Percentiles rank a stretch among this genome's conserved stretches.
Conservation (phyloP, 1,140 invertebrate species). For the Tribolium castaneum region DNA sequence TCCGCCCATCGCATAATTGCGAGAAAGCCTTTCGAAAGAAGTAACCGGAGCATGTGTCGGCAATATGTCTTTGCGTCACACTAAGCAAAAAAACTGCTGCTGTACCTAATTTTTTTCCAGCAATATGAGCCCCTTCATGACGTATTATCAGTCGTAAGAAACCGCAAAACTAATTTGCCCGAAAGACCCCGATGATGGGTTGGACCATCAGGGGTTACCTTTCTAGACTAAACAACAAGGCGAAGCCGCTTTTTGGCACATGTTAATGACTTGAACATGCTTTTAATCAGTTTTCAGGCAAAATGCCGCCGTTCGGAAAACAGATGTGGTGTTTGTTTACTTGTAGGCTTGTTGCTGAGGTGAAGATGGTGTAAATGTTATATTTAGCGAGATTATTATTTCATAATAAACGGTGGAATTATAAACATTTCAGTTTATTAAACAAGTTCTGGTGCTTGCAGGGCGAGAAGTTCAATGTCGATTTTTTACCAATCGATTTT, state of each 20-base stretch:
- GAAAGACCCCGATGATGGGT: neutral
- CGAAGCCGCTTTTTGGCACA: neutral
- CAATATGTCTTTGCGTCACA: conserved; percentile 18
- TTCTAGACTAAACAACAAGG: conserved; percentile 21
- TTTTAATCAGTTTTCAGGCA: conserved; percentile 14
- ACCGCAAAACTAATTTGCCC: conserved; percentile 8
- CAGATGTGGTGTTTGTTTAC: conserved; percentile 13
- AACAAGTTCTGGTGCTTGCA: neutral
- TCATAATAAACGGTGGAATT: neutral
- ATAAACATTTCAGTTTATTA: neutral
- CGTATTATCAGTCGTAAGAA: neutral
- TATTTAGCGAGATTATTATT: conserved; percentile 12
- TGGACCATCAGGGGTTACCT: neutral
- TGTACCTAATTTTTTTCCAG: conserved; percentile 6
- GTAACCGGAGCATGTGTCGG: conserved; percentile 17
- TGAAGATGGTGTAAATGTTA: neutral
- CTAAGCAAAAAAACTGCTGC: conserved; percentile 5
- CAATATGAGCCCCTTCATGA: neutral
- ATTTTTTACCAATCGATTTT: neutral
- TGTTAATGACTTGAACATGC: conserved; percentile 2
- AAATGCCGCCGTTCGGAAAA: neutral
- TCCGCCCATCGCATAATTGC: conserved; percentile 1
- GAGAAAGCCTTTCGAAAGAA: neutral
- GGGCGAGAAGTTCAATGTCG: neutral
- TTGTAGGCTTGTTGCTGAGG: neutral